Evolutionary conservation across 2,797 vertebrate species (phyloP), one percentile per base, ranked within the genome.

Genomic region (Vireo griseus): DNA sequence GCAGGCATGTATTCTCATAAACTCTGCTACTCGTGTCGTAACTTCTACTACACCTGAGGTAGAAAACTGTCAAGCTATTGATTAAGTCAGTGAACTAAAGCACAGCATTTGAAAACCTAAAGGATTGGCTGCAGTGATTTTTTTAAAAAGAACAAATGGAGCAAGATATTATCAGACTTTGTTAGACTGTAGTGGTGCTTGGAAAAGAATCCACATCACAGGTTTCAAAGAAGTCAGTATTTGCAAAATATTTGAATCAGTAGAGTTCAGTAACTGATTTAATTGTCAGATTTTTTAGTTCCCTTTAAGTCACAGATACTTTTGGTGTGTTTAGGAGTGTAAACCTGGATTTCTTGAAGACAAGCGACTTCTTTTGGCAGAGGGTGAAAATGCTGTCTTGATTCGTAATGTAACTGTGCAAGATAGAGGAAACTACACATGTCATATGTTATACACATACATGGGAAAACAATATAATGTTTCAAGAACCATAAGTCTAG

Each of bases 381-480:
- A 74, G 8, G 50, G 90, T 37, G 74, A 87, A 86, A 94, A 73
- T 11, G 69, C 68, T 40, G 31, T 47, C 96, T 98, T 54, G 11
- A 73, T 98, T 75, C 58, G 1, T 17, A 91, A 97, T 0, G 94
- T 97, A 44, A 52, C 37, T n/a, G 16, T 69, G 18, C 86, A 94
- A 3, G 98, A 98, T 31, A 72, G 87, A 61, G 98, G 98, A 52
- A 96, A 96, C 59, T 99, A 99, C 73, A 98, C 97, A 0, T 99
- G 98, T 83, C 96, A 3, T 20, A 71, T 97, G 78, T 90, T 82
- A 2, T 98, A 98, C 78, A 87, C 54, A 0, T 63, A 98, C 14
- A 88, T 89, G 93, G 98, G 98, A 48, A 95, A 96, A 83, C 85
- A 78, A 1, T 97, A 97, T 31, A 95, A 61, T n/a, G 66, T 98